Conservation (phyloP, 2,888 invertebrate species). For the Drosophila bunnanda region DNA sequence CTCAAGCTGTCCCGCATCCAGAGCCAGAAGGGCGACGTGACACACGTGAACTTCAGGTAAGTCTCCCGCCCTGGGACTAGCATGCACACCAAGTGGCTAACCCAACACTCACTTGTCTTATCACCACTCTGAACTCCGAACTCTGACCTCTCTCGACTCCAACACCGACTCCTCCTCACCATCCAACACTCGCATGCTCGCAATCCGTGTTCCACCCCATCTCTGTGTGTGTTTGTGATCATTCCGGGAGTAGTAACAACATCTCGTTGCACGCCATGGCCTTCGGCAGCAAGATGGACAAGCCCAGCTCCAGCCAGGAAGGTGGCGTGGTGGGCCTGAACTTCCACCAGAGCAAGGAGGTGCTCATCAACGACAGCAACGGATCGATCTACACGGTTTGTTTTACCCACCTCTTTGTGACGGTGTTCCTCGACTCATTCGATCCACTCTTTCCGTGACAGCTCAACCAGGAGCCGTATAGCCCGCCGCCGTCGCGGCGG, state of each 20-base stretch:
- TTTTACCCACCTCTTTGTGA: conserved; percentile 9
- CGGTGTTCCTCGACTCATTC: neutral
- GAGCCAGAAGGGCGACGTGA: conserved; percentile 87
- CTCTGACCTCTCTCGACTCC: conserved; percentile 38
- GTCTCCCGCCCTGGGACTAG: conserved; percentile 23
- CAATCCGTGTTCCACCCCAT: conserved; percentile 69
- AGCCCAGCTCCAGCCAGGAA: conserved; percentile 93
- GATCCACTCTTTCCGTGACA: conserved; percentile 19
- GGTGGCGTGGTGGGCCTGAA: conserved; percentile 94
- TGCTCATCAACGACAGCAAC: conserved; percentile 91
- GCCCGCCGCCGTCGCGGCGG: conserved; percentile 78
- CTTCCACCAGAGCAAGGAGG: conserved; percentile 96
- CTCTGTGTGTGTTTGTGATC: conserved; percentile 53
- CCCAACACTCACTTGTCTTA: conserved; percentile 26
- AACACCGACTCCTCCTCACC: conserved; percentile 22
- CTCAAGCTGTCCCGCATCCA: conserved; percentile 94
- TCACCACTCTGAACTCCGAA: conserved; percentile 31
- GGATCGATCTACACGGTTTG: conserved; percentile 86
- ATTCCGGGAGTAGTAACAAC: conserved; percentile 87
- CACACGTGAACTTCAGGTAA: conserved; percentile 85
- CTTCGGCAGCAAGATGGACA: conserved; percentile 92
- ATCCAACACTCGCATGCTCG: conserved; percentile 68
- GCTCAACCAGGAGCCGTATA: conserved; percentile 83
- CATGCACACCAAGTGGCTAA: conserved; percentile 52
- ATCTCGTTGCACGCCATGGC: conserved; percentile 92